Evolutionary conservation across 1,140 invertebrate genomes (phyloP), one percentile per base, ranked within the genome.

Genomic region (Conus betulinus): DNA sequence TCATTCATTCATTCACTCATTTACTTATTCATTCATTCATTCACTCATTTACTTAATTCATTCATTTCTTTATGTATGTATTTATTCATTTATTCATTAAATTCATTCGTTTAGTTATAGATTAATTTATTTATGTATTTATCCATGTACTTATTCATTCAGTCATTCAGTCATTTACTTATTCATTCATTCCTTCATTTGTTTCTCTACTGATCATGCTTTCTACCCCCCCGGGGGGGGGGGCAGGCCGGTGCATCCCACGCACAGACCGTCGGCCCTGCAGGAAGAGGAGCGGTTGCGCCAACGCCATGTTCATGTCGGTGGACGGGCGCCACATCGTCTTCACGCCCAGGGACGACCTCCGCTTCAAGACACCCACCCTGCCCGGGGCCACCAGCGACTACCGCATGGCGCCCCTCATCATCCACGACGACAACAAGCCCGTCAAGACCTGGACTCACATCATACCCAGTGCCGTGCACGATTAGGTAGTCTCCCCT

Each of bases 301-400:
- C 51, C 3, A 83, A 23, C 39, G 25, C 76, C 76, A 83, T 83
- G 81, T 85, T 88, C 55, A 88, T 88, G 87, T 23, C 87, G 53
- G 78, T 88, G 76, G 87, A 82, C 51, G 87, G 87, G 8, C 76
- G 87, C 76, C 76, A 76, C n/a, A 88, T 88, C 53, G 53, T 39
- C 53, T 53, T 88, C 79, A 82, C 87, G 3, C 79, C 87, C 8
- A 2, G 87, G 10, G 76, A 81, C 52, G 52, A 81, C 71, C 76
- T 82, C 8, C 76, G 78, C 53, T 82, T 82, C 78, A 55, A 57
- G 53, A 51, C 85, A 0, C 15, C 55, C 51, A 5, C 67, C 5
- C 17, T 74, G n/a, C 85, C 85, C 5, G 83, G 57, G n/a, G 60
- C 2, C n/a, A 79, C 71, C 60, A 83, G 81, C 81, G 81, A 83